A percentile compares a stretch with the other conserved stretches of the same genome.
Conservation (phyloP, 2,888 invertebrate species). For the Dynastes grantii region DNA sequence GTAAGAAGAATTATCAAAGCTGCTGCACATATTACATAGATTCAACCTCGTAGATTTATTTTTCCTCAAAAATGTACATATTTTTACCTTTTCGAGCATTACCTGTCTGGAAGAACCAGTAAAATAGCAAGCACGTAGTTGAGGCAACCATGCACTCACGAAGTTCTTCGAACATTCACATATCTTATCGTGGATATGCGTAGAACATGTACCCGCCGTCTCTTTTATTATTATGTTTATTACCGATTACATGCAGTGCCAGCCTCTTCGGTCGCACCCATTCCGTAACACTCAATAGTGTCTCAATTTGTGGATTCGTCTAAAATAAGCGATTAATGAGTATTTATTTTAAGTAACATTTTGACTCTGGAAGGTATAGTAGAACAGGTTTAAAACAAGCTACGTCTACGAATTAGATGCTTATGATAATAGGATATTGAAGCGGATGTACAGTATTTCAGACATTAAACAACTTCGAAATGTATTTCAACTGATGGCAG, state of each 20-base stretch:
- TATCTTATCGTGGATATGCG: conserved; percentile 40
- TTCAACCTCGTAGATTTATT: background rate
- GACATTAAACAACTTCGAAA: conserved; percentile 11
- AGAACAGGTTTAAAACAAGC: conserved; percentile 36
- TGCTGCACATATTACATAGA: background rate
- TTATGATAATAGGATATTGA: conserved; percentile 30
- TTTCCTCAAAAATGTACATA: background rate
- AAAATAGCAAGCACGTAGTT: conserved; percentile 17
- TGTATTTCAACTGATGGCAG: conserved; percentile 14
- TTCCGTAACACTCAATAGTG: conserved; percentile 24
- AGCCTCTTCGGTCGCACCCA: conserved; percentile 28
- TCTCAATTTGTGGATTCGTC: conserved; percentile 42
- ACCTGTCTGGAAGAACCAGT: conserved; percentile 7
- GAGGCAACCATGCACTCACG: conserved; percentile 16
- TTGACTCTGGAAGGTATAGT: background rate
- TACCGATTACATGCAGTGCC: conserved; percentile 41
- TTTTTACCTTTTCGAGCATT: conserved; percentile 3
- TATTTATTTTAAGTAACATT: conserved; percentile 19
- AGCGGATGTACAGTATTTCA: conserved; percentile 21
- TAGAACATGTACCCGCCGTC: conserved; percentile 40
- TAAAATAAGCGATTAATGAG: conserved; percentile 18
- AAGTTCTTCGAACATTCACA: conserved; percentile 26
- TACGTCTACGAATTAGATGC: background rate
- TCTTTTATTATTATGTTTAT: conserved; percentile 49
- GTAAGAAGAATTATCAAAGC: no score